Evolutionary conservation across 2,888 invertebrate species (phyloP).

Genomic region (Ormyrus thymus): DNA sequence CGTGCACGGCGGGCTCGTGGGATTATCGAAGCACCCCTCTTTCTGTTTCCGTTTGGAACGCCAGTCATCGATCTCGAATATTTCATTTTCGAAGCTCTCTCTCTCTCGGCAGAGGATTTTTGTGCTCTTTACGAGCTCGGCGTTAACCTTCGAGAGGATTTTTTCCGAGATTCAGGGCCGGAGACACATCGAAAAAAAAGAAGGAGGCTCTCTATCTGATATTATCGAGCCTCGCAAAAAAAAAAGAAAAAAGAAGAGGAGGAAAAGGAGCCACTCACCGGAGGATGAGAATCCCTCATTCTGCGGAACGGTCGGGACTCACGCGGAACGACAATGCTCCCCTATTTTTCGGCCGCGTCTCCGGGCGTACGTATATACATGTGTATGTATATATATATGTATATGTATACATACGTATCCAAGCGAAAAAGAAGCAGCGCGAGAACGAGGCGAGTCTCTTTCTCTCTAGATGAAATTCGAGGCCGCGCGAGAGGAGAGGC

Average conservation of each 20-base stretch:
- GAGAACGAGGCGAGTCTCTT: slow-evolving; percentile 5
- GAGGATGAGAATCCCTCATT: slow-evolving; percentile 34
- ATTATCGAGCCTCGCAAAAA: slow-evolving; percentile 35
- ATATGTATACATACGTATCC: neutral
- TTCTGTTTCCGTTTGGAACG: too few relatives aligned
- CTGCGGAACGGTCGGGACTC: neutral
- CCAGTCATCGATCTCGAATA: too few relatives aligned
- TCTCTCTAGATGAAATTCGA: neutral
- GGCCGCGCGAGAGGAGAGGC: slow-evolving; percentile 31
- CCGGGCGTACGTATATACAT: neutral
- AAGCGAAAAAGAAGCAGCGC: slow-evolving; percentile 34
- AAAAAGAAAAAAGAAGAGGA: slow-evolving; percentile 23
- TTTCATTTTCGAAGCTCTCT: neutral
- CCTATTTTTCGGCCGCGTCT: slow-evolving; percentile 47
- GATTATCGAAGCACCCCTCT: neutral
- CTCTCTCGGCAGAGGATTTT: too few relatives aligned
- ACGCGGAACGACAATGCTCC: slow-evolving; percentile 48
- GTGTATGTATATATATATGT: neutral
- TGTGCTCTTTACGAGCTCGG: too few relatives aligned
- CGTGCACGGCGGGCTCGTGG: slow-evolving; percentile 3
- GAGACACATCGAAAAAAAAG: neutral
- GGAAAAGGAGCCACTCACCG: slow-evolving; percentile 12
- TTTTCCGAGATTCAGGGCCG: slow-evolving; percentile 28
- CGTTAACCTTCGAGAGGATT: slow-evolving; percentile 15
- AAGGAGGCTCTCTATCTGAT: slow-evolving; percentile 43